Evolutionary conservation across 53 echinoderm and acorn worm genomes (phyloP).

Genomic region (Echinarachnius parma): DNA sequence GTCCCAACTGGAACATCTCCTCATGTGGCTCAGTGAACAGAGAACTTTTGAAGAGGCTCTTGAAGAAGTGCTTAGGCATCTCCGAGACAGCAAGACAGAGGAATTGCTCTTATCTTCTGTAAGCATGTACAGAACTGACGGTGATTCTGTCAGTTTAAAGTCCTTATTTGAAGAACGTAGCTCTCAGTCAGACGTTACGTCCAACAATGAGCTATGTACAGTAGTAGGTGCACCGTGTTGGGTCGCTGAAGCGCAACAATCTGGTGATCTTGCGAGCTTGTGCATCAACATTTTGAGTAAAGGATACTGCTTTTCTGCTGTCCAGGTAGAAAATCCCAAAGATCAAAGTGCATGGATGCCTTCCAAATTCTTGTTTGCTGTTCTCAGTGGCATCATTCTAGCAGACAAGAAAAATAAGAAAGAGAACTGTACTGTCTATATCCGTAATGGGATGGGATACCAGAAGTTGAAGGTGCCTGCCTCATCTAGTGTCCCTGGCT

Average conservation of each 20-base stretch:
- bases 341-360: constrained; percentile 38
- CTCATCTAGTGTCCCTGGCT: constrained; percentile 7
- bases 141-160: constrained; percentile 19
- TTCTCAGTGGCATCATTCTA: constrained; percentile 14
- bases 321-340: constrained; percentile 58
- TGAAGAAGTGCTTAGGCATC: constrained; percentile 38
- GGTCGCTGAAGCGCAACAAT: constrained; percentile 44
- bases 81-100: constrained; percentile 13
- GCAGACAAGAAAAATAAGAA: background rate
- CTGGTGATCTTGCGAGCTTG: constrained; percentile 35
- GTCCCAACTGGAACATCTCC: constrained; percentile 13
- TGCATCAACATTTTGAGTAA: constrained; percentile 63
- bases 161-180: constrained; percentile 23
- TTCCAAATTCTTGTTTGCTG: constrained; percentile 10
- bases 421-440: constrained; percentile 17
- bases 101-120: constrained; percentile 44
- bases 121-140: constrained; percentile 45
- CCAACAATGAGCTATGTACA: no score
- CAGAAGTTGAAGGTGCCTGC: constrained; percentile 42
- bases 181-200: no score
- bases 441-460: constrained; percentile 27
- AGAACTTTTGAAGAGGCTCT: constrained; percentile 41
- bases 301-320: constrained; percentile 37
- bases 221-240: constrained; percentile 45
- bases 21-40: constrained; percentile 25